Base-by-base conservation (phyloP, 2,888 invertebrate genomes). In the Brenthis hecate region DNA sequence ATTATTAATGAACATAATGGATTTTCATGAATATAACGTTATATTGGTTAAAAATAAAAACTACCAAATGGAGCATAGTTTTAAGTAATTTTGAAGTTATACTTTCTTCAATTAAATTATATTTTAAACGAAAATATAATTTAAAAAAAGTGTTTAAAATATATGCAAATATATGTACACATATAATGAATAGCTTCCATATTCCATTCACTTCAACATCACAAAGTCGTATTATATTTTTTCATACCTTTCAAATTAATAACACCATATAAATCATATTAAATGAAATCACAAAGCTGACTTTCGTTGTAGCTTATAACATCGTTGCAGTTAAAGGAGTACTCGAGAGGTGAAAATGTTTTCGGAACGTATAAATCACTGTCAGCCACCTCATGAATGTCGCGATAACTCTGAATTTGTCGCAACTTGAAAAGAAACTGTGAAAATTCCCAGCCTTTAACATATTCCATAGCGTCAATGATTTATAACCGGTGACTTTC, bases 391-490 rank as follows among this genome's bases (percentile, higher is more conserved):
- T 72, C 72, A 68, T 69, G 70, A 69, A 72, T 60, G 70, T 72
- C 75, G 64, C 67, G 66, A 65, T 70, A 68, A 68, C 71, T 70
- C 58, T 69, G 51, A 61, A 72, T 73, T 73, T 72, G 72, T 73
- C 73, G 58, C 55, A 61, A 67, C 58, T 65, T 56, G 47, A 62
- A 43, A 16, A 43, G 23, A 47, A 48, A 60, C 19, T 50, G 58
- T n/a, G 58, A 60, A 60, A 60, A 60, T 5, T 28, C n/a, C 28
- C 23, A 50, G 11, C 48, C 11, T 19, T 60, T 48, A 60, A 50
- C 48, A 23, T 60, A 48, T 48, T 60, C 14, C 14, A 14, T 47
- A 23, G n/a, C 1, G n/a, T 23, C 23, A 1, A 28, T 43, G 48
- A 60, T 60, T 48, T 58, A 58, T 58, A 23, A 43, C 36, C 36